A percentile compares a stretch with the other conserved stretches of the same genome.
phyloP scores from a whole-genome alignment of 2,113 vertebrate genomes.

The Epinephelus moara region DNA sequence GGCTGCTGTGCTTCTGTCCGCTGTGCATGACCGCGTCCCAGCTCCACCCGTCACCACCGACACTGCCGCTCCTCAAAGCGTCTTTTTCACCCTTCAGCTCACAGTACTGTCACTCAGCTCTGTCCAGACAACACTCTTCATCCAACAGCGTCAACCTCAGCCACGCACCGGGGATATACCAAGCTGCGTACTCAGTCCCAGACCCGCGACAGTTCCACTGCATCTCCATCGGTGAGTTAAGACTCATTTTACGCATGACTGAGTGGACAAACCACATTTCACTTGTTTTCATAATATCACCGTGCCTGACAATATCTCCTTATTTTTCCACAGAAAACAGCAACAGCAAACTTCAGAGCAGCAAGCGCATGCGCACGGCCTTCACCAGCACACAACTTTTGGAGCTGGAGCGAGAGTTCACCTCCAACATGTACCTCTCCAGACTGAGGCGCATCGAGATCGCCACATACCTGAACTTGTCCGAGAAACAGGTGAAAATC shows the following conservation, averaged over 20 bases:
- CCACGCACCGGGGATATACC: slow-evolving; percentile 92
- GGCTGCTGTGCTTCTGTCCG: slow-evolving; percentile 96
- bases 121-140: slow-evolving; percentile 91
- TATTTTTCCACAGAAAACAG: slow-evolving; percentile 86
- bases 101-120: slow-evolving; percentile 94
- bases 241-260: fast-evolving
- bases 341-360: slow-evolving; percentile 93
- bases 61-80: slow-evolving; percentile 94
- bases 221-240: slow-evolving; percentile 95
- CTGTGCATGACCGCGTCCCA: slow-evolving; percentile 95
- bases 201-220: slow-evolving; percentile 98
- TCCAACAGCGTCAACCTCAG: slow-evolving; percentile 88
- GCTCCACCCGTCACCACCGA: slow-evolving; percentile 92
- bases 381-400: slow-evolving; percentile 99
- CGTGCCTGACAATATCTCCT: slow-evolving; percentile 20
- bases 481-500: slow-evolving; percentile 99
- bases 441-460: slow-evolving; percentile 98
- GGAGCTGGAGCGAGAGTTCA: slow-evolving; percentile 98
- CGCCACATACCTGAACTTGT: slow-evolving; percentile 98
- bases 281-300: fast-evolving
- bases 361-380: slow-evolving; percentile 98
- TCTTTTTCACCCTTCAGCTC: slow-evolving; percentile 93
- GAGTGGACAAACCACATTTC: fast-evolving
- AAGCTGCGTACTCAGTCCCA: slow-evolving; percentile 92
- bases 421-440: slow-evolving; percentile 99